phyloP scores from a whole-genome alignment of 2,797 vertebrate species.

The Poeciliopsis presidionis region DNA sequence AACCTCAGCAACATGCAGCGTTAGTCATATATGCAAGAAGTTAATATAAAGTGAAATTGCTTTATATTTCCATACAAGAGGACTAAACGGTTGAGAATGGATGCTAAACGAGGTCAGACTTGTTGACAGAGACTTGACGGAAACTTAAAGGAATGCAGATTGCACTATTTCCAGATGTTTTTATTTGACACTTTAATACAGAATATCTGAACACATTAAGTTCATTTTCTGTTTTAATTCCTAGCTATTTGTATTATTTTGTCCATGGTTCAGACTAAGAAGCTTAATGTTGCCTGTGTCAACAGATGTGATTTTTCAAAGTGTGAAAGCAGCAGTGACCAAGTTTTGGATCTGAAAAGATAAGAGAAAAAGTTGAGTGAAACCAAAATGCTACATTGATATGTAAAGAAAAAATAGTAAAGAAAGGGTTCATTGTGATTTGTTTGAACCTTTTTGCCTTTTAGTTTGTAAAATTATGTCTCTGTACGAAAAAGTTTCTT shows the following conservation, averaged over 20 bases:
- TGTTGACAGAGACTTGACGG: background rate
- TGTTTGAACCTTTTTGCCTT: background rate
- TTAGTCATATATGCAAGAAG: constrained; percentile 13
- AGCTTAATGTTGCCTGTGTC: background rate
- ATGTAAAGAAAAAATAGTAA: background rate
- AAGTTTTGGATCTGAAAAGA: background rate
- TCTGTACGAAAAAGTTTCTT: background rate
- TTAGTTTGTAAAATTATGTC: background rate
- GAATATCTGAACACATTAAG: background rate
- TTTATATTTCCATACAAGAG: constrained; percentile 16
- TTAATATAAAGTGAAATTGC: background rate
- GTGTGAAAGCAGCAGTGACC: background rate
- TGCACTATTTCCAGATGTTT: background rate
- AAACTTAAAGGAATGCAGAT: background rate
- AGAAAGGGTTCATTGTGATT: background rate
- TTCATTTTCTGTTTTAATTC: background rate
- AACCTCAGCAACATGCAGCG: background rate
- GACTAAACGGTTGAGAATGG: background rate
- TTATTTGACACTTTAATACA: constrained; percentile 6
- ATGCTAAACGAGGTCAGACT: background rate
- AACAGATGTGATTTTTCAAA: background rate
- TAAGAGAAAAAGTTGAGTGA: background rate
- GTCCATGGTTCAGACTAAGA: background rate
- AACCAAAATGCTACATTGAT: background rate
- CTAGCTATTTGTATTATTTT: background rate